Base-by-base conservation (phyloP, 2,888 invertebrate species). In the Drosophila atripex region DNA sequence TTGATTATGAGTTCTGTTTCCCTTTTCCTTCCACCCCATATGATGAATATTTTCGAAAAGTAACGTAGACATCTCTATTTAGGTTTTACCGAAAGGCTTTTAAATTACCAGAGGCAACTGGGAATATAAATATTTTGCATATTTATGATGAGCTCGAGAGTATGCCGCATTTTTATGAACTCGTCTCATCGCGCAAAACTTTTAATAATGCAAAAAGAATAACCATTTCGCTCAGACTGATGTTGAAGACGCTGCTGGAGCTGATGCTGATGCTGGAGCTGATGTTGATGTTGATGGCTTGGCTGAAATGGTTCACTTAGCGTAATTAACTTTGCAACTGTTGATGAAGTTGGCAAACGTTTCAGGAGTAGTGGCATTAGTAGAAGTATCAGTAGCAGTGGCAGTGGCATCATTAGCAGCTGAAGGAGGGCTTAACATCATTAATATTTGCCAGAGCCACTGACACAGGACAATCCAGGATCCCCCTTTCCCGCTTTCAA, bases 321-420 rank as follows among this genome's bases (percentile, higher is more conserved):
- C 68, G 73, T 86, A 83, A 86, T 83, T 80, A 86, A 80, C 86
- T 80, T 78, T 78, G 70, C 65, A 78, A 85, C 86, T 74, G 78
- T 73, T 77, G 85, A 78, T 78, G 71, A 82, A 76, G 79, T 73
- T 60, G 16, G 21, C 59, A 43, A 65, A 41, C 59, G 75, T 65
- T 43, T 43, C 43, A 11, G 11, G 43, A 43, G 18, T 43, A 21
- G 43, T 54, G 72, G 49, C 23, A 30, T 60, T 46, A 46, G 56
- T 46, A 56, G 59, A 12, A 28, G 11, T 14, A 45, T 25, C 21
- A 49, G 35, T 1, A 18, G 41, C 60, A 64, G 73, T 56, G 68
- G 60, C 49, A 43, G 61, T 43, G 55, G 71, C 73, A 77, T 83
- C 80, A 86, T 85, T 80, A 80, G 76, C 69, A 68, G 60, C 50